Percentiles rank a stretch among this genome's conserved stretches.
These are phyloP conservation scores for Sakesphorus luctuosus DNA, from an alignment of 2,113 vertebrate genomes.

Conservation along the genomic window DNA sequence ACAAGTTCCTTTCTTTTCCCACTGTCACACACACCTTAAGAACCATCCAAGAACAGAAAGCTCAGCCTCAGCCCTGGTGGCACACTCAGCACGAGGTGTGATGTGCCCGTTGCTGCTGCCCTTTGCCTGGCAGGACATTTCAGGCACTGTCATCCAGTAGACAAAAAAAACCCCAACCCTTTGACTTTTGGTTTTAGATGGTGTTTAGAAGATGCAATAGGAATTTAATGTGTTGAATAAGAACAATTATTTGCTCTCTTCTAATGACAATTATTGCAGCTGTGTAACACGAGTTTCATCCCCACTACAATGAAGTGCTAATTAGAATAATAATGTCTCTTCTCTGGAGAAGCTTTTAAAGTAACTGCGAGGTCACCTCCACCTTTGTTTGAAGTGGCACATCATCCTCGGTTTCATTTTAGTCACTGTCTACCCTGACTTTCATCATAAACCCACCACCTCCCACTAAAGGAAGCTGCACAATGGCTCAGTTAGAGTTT, in stretches of 20 bases:
- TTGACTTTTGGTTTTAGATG: neutral
- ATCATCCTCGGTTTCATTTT: neutral
- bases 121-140: neutral
- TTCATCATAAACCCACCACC: neutral
- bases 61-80: neutral
- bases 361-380: neutral
- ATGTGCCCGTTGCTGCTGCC: accelerated
- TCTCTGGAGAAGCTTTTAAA: conserved; percentile 17
- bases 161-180: neutral
- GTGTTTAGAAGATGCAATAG: neutral
- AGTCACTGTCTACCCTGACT: neutral
- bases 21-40: no score
- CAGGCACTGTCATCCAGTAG: neutral
- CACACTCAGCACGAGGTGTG: neutral
- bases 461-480: neutral
- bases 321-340: conserved; percentile 14
- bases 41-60: neutral
- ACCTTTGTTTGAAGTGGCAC: conserved; percentile 4
- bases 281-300: neutral
- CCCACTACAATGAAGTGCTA: neutral
- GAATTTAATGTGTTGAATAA: neutral
- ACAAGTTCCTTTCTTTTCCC: neutral
- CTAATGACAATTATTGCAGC: neutral
- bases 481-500: neutral
- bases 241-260: conserved; percentile 10